phyloP scores from a whole-genome alignment of 2,797 vertebrate species.

The Brotula barbata region DNA sequence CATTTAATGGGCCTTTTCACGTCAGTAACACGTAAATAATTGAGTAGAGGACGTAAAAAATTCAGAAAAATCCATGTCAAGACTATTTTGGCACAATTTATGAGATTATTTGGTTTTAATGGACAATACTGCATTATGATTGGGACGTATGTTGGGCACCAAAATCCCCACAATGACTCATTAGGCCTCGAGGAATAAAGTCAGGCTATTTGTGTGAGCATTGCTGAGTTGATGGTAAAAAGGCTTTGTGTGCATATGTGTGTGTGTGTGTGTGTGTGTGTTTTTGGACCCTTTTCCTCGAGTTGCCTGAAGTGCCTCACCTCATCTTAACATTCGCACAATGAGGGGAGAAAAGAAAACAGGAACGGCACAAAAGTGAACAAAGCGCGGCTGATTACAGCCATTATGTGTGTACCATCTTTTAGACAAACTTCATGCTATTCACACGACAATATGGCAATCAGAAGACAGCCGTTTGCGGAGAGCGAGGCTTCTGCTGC shows the following conservation, averaged over 20 bases:
- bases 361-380: slow-evolving; percentile 22
- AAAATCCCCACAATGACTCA: too few relatives aligned
- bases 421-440: slow-evolving; percentile 17
- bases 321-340: not conserved
- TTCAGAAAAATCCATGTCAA: too few relatives aligned
- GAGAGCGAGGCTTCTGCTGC: slow-evolving; percentile 8
- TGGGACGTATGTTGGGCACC: too few relatives aligned
- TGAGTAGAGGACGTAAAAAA: too few relatives aligned
- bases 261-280: slow-evolving; percentile 2
- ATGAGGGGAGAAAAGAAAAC: slow-evolving; percentile 4
- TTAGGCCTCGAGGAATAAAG: slow-evolving; percentile 36
- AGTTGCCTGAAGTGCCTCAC: not conserved
- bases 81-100: too few relatives aligned
- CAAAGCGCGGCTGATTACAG: slow-evolving; percentile 53
- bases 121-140: too few relatives aligned
- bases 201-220: slow-evolving; percentile 40
- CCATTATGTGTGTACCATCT: slow-evolving; percentile 44
- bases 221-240: slow-evolving; percentile 33
- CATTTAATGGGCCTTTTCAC: too few relatives aligned
- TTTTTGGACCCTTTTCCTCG: slow-evolving; percentile 1
- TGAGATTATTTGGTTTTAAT: too few relatives aligned
- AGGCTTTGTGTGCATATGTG: not conserved
- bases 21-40: too few relatives aligned
- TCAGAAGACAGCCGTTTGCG: slow-evolving; percentile 48
- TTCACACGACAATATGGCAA: slow-evolving; percentile 68